These are phyloP conservation scores for Micrasema longulum DNA, from an alignment of 1,140 invertebrate genomes.

Conservation along the genomic window DNA sequence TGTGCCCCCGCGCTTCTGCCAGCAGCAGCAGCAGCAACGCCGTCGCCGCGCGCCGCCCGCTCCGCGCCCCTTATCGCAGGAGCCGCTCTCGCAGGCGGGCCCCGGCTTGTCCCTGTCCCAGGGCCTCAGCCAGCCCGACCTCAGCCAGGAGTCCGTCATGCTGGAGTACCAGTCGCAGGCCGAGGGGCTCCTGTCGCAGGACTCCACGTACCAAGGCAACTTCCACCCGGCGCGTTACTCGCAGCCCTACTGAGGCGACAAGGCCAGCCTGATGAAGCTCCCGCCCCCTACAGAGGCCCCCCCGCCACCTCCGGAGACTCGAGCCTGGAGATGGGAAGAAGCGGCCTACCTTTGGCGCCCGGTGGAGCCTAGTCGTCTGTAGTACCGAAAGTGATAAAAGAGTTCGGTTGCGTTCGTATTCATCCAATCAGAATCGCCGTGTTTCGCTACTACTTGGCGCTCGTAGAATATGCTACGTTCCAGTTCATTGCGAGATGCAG, in stretches of 20 bases:
- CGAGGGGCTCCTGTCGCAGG: slow-evolving; percentile 94
- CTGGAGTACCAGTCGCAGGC: slow-evolving; percentile 94
- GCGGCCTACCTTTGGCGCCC: too few species aligned
- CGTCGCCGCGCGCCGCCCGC: slow-evolving; percentile 61
- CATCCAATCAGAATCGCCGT: too few species aligned
- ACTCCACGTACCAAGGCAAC: slow-evolving; percentile 90
- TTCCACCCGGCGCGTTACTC: slow-evolving; percentile 73
- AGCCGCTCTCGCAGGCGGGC: slow-evolving; percentile 76
- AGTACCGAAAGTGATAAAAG: background rate
- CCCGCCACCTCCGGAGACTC: slow-evolving; percentile 8
- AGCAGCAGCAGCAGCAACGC: slow-evolving; percentile 80
- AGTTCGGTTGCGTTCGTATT: background rate
- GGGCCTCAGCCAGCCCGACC: slow-evolving; percentile 82
- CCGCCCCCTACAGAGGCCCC: slow-evolving; percentile 7
- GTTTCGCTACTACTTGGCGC: slow-evolving; percentile 14
- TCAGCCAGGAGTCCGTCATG: slow-evolving; percentile 89
- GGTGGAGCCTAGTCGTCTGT: slow-evolving; percentile 6
- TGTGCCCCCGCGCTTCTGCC: slow-evolving; percentile 88
- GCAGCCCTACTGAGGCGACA: slow-evolving; percentile 70
- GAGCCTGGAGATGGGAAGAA: slow-evolving; percentile 12
- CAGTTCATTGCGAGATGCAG: slow-evolving; percentile 2
- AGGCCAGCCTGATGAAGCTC: slow-evolving; percentile 49
- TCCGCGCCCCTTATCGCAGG: slow-evolving; percentile 62
- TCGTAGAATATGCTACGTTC: slow-evolving; percentile 3
- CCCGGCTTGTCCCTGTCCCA: slow-evolving; percentile 77